Percentiles rank a stretch among this genome's conserved stretches.
Evolutionary conservation across 2,888 invertebrate species (phyloP).

Genomic region (Eugnorisma glareosa): DNA sequence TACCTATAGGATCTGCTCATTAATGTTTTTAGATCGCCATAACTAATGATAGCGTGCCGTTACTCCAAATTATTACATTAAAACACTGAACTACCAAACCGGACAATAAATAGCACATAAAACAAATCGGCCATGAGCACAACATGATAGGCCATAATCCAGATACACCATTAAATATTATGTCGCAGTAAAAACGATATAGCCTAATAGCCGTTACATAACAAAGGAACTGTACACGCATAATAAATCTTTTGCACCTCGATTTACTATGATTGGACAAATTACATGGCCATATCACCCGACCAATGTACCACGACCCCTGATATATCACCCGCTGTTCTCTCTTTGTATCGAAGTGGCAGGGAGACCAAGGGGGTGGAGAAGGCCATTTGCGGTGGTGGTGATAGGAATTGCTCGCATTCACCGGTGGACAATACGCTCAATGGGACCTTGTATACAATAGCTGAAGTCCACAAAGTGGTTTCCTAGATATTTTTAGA

Average conservation of each 20-base stretch:
- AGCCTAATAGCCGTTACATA: conserved; percentile 59
- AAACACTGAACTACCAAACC: conserved; percentile 33
- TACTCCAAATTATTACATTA: conserved; percentile 13
- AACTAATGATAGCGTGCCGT: conserved; percentile 4
- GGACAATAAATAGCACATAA: conserved; percentile 47
- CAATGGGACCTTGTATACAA: conserved; percentile 72
- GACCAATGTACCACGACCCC: conserved; percentile 54
- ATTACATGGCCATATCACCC: conserved; percentile 69
- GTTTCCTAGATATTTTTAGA: conserved; percentile 64
- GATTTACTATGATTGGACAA: conserved; percentile 74
- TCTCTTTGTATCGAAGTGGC: conserved; percentile 31
- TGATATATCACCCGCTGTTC: conserved; percentile 34
- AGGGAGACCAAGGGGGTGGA: conserved; percentile 18
- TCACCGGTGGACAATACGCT: conserved; percentile 74
- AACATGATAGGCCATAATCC: conserved; percentile 44
- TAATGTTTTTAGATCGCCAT: background rate
- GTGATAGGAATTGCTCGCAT: conserved; percentile 70
- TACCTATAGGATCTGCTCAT: background rate
- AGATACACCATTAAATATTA: conserved; percentile 61
- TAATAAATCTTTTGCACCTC: conserved; percentile 77
- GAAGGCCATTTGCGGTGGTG: conserved; percentile 66
- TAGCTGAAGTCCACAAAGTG: conserved; percentile 72
- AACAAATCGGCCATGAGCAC: conserved; percentile 49
- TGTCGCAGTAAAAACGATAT: conserved; percentile 64
- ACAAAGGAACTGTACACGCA: conserved; percentile 60